Evolutionary conservation across 2,113 vertebrate species (phyloP).

Genomic region (Microtus ochrogaster): DNA sequence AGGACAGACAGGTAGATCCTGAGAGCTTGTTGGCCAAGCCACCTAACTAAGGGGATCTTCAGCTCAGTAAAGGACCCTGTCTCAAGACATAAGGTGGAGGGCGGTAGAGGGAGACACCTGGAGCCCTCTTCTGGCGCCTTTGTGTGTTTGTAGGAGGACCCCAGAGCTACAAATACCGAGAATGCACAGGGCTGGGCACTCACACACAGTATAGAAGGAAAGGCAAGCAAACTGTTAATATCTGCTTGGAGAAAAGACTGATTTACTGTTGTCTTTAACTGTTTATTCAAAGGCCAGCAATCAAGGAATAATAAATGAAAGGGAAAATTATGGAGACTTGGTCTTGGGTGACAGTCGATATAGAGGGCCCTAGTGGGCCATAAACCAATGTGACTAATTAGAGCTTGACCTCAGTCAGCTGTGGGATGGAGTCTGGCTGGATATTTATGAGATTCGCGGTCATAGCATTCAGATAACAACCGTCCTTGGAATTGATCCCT

Average conservation of each 20-base stretch:
- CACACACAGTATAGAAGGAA: neutral
- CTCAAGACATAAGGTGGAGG: neutral
- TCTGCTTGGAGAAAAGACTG: neutral
- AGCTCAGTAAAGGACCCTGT: neutral
- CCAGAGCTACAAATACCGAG: too few species aligned
- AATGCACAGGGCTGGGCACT: neutral
- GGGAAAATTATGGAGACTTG: slow-evolving; percentile 53
- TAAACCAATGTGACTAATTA: slow-evolving; percentile 60
- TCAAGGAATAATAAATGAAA: slow-evolving; percentile 56
- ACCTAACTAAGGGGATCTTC: neutral
- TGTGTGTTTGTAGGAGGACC: neutral
- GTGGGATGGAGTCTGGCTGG: slow-evolving; percentile 37
- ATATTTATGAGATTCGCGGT: slow-evolving; percentile 36
- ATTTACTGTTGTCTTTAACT: slow-evolving; percentile 4
- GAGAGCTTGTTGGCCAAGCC: neutral
- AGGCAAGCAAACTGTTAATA: neutral
- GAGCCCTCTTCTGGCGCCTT: neutral
- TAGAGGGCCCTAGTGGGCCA: neutral
- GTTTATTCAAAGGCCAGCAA: slow-evolving; percentile 46
- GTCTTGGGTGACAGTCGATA: neutral
- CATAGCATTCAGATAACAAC: slow-evolving; percentile 25
- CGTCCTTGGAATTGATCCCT: slow-evolving; percentile 22
- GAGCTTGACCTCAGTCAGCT: slow-evolving; percentile 38
- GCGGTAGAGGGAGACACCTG: neutral
- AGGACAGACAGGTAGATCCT: neutral